Base-by-base conservation (phyloP, 1,140 invertebrate genomes). In the Aethina tumida region DNA sequence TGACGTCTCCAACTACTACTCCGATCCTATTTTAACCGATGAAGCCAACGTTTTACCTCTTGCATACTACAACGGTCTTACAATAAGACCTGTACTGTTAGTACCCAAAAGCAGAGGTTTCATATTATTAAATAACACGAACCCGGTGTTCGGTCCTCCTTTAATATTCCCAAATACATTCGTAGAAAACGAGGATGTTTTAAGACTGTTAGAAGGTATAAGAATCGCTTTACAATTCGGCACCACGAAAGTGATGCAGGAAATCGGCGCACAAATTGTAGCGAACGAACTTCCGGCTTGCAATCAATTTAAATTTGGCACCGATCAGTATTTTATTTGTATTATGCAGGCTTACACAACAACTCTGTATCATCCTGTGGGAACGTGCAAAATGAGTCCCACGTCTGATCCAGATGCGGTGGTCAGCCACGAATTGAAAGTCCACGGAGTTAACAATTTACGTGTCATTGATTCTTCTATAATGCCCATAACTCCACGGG, bases 281-380 rank as follows among this genome's bases (percentile, higher is more conserved):
- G 39, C 52, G 4, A 33, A 42, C 4, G 49, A 53, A 3, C 0
- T 64, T 14, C 55, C 56, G 0, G 30, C 28, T 9, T 88, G 84
- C 50, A 66, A 74, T 47, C 45, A 69, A 21, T 47, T 69, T 1
- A 17, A 39, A 7, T 79, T 81, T 38, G 67, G 68, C 35, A 74
- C 70, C 1, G 75, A 86, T 41, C 56, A 68, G 5, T 90, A 89
- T 53, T 86, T 84, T 79, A 67, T 69, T 35, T 89, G 84, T 45
- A 73, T 74, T n/a, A 66, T 79, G 4, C 70, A 75, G 35, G 73
- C 77, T 25, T 69, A 77, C 10, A 73, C 74, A 1, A 74, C 74
- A 21, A 82, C 79, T n/a, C 58, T 84, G 22, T 81, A 80, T 35
- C 84, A 89, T 59, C 81, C 84, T 58, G 70, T 70, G n/a, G 70